Percentiles rank a stretch among this genome's conserved stretches.
Conservation (phyloP, 2,888 invertebrate species). For the Argynnis bischoffii region DNA sequence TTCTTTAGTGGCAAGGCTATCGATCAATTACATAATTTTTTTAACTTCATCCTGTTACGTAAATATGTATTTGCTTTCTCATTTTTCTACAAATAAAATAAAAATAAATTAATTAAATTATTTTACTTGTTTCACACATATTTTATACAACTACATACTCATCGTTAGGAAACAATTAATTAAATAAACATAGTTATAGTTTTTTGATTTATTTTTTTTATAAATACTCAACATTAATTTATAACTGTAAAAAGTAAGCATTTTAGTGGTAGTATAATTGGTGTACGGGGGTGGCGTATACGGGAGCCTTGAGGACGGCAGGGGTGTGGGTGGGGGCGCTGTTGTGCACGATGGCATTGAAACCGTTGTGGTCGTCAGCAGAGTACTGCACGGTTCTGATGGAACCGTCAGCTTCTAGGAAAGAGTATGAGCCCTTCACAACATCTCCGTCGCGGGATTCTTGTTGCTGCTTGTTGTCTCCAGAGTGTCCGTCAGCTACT, state of each 20-base stretch:
- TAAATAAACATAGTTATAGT: neutral
- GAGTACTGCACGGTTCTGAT: constrained; percentile 78
- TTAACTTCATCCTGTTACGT: constrained; percentile 10
- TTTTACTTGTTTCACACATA: neutral
- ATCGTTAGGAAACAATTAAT: neutral
- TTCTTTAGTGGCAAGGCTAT: constrained; percentile 9
- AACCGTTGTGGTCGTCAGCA: constrained; percentile 75
- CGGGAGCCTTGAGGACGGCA: constrained; percentile 57
- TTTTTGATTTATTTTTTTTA: constrained; percentile 4
- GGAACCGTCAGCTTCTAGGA: constrained; percentile 81
- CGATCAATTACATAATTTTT: constrained; percentile 14
- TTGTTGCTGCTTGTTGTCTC: constrained; percentile 81
- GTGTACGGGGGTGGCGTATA: constrained; percentile 52
- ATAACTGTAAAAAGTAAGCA: neutral
- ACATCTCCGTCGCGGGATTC: constrained; percentile 77
- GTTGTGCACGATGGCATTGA: constrained; percentile 67
- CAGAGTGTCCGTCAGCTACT: constrained; percentile 80
- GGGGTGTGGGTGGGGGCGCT: constrained; percentile 59
- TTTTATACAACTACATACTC: neutral
- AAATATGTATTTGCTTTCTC: neutral
- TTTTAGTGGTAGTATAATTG: constrained; percentile 34
- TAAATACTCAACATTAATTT: constrained; percentile 21
- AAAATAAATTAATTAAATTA: neutral
- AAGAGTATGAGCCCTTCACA: constrained; percentile 79
- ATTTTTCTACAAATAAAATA: too few species aligned